Conservation (phyloP, 2,888 invertebrate genomes). For the Psylliodes chrysocephalus region DNA sequence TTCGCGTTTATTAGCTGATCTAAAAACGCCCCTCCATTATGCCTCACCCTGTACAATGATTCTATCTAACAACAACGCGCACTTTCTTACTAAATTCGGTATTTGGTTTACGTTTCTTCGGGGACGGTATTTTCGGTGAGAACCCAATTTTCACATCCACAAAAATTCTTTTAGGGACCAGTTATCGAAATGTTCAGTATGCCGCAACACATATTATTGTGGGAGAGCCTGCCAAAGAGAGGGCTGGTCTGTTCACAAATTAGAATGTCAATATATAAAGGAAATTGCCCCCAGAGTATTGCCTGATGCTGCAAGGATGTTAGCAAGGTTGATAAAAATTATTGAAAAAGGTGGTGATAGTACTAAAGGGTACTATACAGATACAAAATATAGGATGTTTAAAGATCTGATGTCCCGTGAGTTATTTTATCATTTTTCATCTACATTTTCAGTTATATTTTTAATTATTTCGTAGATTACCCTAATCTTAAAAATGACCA, state of each 20-base stretch:
- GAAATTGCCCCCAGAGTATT: constrained; percentile 76
- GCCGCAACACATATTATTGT: constrained; percentile 87
- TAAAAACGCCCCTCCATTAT: too few relatives aligned
- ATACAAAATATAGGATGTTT: constrained; percentile 78
- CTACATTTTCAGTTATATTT: neutral
- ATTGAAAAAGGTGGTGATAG: constrained; percentile 75
- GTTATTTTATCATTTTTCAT: constrained; percentile 54
- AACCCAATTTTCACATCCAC: too few relatives aligned
- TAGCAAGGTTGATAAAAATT: constrained; percentile 79
- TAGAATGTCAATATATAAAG: constrained; percentile 83
- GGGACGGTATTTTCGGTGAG: too few relatives aligned
- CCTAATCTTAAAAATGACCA: constrained; percentile 80
- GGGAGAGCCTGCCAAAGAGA: constrained; percentile 81
- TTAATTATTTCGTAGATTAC: constrained; percentile 72
- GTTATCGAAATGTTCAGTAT: constrained; percentile 83
- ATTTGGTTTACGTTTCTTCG: too few relatives aligned
- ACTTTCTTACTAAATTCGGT: too few relatives aligned
- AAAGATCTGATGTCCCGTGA: constrained; percentile 92
- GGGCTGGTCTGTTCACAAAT: constrained; percentile 85
- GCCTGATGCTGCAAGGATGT: constrained; percentile 84
- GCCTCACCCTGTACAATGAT: too few relatives aligned
- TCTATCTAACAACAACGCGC: too few relatives aligned
- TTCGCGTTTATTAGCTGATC: too few relatives aligned
- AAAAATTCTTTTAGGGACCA: constrained; percentile 71
- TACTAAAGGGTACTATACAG: constrained; percentile 75